Base-by-base conservation (phyloP, 1,140 invertebrate genomes). In the Alviniconcha marisindica region DNA sequence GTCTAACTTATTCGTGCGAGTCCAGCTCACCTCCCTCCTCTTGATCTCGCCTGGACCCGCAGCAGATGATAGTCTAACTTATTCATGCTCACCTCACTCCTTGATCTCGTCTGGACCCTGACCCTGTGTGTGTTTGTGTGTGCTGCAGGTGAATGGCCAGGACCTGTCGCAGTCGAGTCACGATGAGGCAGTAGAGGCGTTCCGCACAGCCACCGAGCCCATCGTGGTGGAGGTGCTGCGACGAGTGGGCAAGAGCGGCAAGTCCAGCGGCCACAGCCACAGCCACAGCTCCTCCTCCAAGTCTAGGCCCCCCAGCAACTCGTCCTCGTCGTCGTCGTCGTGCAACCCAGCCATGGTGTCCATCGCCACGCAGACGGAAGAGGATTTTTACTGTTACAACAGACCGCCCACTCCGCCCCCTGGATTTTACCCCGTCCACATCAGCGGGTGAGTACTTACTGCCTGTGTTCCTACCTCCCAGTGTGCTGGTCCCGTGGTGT, bases 161-260 rank as follows among this genome's bases (percentile, higher is more conserved):
- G 96, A 96, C 92, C 94, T 96, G 83, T 96, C 95, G 85, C 91
- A 93, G 54, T 91, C 93, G 18, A 94, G 94, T 87, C 95, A 96
- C 92, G 95, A 95, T 90, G 96, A 96, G 90, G 96, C 96, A 51
- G 95, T 96, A 82, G 94, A 95, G 89, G 95, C 95, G 87, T 96
- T 96, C 93, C 94, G 95, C 85, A 94, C 94, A 84, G 95, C 96
- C 21, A 94, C 95, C 87, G 96, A 96, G 90, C 96, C 95, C 74
- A 96, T 96, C 87, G 94, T 96, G 82, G 95, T 96, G 44, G 95
- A 96, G 92, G 95, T 96, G 36, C 92, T 96, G 51, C 93, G 96
- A 77, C 94, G 95, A 44, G 89, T 87, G 63, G 89, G 87, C 71
- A 87, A 83, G 78, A 90, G 78, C 38, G 40, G 40, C 78, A 21